Evolutionary conservation across 2,797 vertebrate species (phyloP).

Genomic region (Coreius guichenoti): DNA sequence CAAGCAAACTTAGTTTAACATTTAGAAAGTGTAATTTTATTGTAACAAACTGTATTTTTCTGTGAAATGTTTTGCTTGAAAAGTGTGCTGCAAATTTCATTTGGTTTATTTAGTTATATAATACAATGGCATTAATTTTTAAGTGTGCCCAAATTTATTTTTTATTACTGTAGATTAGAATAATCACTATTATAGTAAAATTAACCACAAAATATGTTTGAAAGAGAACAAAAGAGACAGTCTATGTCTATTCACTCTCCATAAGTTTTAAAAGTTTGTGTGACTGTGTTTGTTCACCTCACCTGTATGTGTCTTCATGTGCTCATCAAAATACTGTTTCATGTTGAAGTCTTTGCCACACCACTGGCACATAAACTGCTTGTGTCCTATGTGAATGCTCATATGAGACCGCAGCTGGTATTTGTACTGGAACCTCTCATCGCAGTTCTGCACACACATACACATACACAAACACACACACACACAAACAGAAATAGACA

Average conservation of each 20-base stretch:
- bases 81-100: not conserved
- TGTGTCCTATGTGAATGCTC: conserved; percentile 98
- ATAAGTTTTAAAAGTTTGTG: not conserved
- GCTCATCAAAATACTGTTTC: conserved; percentile 99
- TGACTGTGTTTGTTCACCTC: conserved; percentile 23
- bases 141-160: not conserved
- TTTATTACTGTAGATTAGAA: not conserved
- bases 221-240: not conserved
- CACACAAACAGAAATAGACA: conserved; percentile 49
- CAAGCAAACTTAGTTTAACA: not conserved
- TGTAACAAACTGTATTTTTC: not conserved
- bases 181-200: not conserved
- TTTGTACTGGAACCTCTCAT: conserved; percentile 95
- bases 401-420: conserved; percentile 98
- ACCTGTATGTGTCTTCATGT: conserved; percentile 99
- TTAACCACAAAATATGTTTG: not conserved
- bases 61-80: not conserved
- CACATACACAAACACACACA: conserved; percentile 16
- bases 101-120: not conserved
- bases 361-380: conserved; percentile 99
- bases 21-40: not conserved
- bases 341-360: conserved; percentile 99
- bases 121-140: not conserved
- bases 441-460: conserved; percentile 83
- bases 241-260: not conserved